Conservation (phyloP, 1,140 invertebrate genomes). For the Theocolax elegans region DNA sequence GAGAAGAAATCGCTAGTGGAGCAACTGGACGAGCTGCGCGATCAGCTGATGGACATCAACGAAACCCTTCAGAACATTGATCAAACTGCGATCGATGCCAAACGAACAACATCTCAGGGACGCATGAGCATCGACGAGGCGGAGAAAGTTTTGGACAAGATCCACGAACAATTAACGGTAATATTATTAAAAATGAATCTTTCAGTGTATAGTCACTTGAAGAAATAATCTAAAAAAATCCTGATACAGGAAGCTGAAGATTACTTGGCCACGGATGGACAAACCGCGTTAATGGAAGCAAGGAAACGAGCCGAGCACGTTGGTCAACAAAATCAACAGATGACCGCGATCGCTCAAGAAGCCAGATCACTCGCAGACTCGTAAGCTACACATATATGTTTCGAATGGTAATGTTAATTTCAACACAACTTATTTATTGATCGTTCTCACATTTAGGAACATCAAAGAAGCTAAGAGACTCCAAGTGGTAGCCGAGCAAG, state of each 20-base stretch:
- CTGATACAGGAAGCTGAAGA: constrained; percentile 74
- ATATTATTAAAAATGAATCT: constrained; percentile 37
- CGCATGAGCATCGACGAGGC: constrained; percentile 78
- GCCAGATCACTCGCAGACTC: constrained; percentile 83
- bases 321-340: constrained; percentile 89
- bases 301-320: constrained; percentile 85
- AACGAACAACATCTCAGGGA: constrained; percentile 72
- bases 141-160: constrained; percentile 79
- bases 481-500: constrained; percentile 79
- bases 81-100: constrained; percentile 71
- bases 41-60: constrained; percentile 75
- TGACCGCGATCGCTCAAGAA: constrained; percentile 90
- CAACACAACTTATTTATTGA: background rate
- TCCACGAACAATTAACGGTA: constrained; percentile 76
- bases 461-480: constrained; percentile 82
- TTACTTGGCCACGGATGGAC: constrained; percentile 84
- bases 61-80: constrained; percentile 74
- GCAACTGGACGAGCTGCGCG: constrained; percentile 75
- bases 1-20: constrained; percentile 74
- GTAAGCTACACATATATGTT: no score
- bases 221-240: no score
- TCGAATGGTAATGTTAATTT: no score
- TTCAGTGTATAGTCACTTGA: no score
- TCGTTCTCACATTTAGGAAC: constrained; percentile 64
- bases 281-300: constrained; percentile 80